phyloP scores from a whole-genome alignment of 2,888 invertebrate species.

The Drosophila yooni region DNA sequence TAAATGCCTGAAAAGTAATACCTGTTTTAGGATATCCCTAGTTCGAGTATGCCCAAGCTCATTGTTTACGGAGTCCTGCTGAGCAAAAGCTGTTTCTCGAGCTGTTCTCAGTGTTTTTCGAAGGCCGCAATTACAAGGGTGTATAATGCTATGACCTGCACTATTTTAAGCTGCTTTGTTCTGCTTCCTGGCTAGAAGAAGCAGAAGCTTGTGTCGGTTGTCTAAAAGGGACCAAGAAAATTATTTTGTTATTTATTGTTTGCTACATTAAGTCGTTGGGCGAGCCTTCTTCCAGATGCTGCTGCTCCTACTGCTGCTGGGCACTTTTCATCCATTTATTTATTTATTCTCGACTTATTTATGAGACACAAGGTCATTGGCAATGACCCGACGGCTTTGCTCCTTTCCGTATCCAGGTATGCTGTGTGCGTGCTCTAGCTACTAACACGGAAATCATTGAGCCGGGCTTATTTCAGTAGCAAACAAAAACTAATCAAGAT shows the following conservation, averaged over 20 bases:
- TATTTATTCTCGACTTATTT: conserved; percentile 67
- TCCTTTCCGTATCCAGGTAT: conserved; percentile 2
- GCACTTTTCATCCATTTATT: conserved; percentile 41
- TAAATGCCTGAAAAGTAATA: neutral
- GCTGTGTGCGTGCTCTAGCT: conserved; percentile 58
- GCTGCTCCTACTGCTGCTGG: conserved; percentile 18
- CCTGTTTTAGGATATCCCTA: conserved; percentile 4
- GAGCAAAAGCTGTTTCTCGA: conserved; percentile 13
- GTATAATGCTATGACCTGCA: conserved; percentile 49
- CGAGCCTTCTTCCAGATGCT: conserved; percentile 8
- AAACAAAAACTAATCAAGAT: conserved; percentile 29
- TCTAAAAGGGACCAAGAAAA: conserved; percentile 34
- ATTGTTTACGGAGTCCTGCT: neutral
- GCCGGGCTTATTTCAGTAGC: neutral
- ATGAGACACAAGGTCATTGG: conserved; percentile 46
- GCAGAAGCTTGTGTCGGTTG: conserved; percentile 11
- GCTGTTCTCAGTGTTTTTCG: conserved; percentile 20
- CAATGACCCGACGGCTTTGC: conserved; percentile 39
- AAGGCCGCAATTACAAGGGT: conserved; percentile 69
- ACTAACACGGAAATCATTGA: conserved; percentile 67
- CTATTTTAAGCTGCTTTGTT: conserved; percentile 53
- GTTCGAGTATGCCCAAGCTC: conserved; percentile 2
- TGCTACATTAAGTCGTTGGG: conserved; percentile 17
- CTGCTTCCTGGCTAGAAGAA: conserved; percentile 12
- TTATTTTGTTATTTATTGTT: conserved; percentile 53